phyloP scores from a whole-genome alignment of 1,140 invertebrate species.

The Drosophila teissieri region DNA sequence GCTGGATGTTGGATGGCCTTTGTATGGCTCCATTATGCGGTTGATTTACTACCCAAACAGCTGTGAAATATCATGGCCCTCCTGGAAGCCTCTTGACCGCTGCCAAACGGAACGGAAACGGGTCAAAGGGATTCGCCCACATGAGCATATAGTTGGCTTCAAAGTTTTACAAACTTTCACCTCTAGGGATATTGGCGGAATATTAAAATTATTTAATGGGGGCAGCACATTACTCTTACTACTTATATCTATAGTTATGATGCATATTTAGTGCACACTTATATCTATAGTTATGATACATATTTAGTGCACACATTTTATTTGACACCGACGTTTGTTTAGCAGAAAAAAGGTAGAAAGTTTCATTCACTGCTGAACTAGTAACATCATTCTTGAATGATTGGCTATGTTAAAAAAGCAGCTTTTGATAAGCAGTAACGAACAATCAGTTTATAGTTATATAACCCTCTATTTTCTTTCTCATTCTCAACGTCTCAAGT shows the following conservation, averaged over 20 bases:
- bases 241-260: not conserved
- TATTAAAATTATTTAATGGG: not conserved
- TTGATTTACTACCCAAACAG: constrained; percentile 70
- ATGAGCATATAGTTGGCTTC: constrained; percentile 8
- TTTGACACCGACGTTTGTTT: no score
- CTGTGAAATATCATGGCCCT: constrained; percentile 56
- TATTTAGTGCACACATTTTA: no score
- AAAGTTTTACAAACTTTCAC: constrained; percentile 17
- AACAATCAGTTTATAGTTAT: no score
- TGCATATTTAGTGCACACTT: no score
- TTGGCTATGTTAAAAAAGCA: no score
- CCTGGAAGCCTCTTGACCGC: constrained; percentile 19
- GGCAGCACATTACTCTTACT: no score
- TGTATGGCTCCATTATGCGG: constrained; percentile 65
- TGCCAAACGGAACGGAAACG: constrained; percentile 36
- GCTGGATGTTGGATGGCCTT: constrained; percentile 10
- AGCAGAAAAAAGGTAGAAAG: no score
- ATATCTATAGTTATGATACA: no score
- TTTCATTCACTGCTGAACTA: no score
- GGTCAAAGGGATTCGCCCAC: constrained; percentile 13
- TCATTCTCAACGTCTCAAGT: not conserved
- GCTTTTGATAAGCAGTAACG: no score
- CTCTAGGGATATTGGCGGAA: not conserved
- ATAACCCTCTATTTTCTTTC: no score
- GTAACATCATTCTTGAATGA: no score